Evolutionary conservation across 2,113 vertebrate species (phyloP).

Genomic region (Aspiorhynchus laticeps): DNA sequence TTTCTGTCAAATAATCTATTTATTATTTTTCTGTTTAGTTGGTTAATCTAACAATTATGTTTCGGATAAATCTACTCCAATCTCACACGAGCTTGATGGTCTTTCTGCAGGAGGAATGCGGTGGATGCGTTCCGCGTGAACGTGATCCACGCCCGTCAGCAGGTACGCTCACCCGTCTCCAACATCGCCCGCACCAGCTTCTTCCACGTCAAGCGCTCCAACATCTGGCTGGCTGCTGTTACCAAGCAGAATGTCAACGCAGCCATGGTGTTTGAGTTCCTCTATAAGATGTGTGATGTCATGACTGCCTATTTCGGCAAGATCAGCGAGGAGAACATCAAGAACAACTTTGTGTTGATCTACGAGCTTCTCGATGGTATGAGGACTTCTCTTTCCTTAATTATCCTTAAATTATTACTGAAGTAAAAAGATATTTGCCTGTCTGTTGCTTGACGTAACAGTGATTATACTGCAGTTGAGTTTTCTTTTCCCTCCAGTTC

Average conservation of each 20-base stretch:
- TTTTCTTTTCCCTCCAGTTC: slow-evolving; percentile 4
- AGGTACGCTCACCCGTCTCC: slow-evolving; percentile 97
- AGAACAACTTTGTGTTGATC: slow-evolving; percentile 99
- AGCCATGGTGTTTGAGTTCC: slow-evolving; percentile 99
- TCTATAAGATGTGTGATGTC: slow-evolving; percentile 99
- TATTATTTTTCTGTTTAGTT: not conserved
- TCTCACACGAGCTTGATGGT: not conserved
- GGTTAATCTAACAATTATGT: not conserved
- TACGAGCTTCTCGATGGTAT: slow-evolving; percentile 97
- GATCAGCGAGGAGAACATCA: slow-evolving; percentile 99
- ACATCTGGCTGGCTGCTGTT: slow-evolving; percentile 99
- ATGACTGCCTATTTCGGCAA: slow-evolving; percentile 99
- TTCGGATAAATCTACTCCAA: not conserved
- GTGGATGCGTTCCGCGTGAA: slow-evolving; percentile 99
- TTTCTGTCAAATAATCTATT: not conserved
- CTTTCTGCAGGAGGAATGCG: slow-evolving; percentile 87
- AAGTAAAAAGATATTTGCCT: not conserved
- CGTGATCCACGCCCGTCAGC: slow-evolving; percentile 97
- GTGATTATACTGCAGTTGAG: not conserved
- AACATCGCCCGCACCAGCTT: slow-evolving; percentile 99
- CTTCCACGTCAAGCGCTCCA: slow-evolving; percentile 99
- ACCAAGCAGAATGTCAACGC: slow-evolving; percentile 99
- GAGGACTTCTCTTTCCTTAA: slow-evolving; percentile 4
- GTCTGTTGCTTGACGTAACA: not conserved
- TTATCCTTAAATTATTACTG: not conserved